These are phyloP conservation scores for Epistrophe grossulariae DNA, from an alignment of 2,888 invertebrate species.

Conservation along the genomic window DNA sequence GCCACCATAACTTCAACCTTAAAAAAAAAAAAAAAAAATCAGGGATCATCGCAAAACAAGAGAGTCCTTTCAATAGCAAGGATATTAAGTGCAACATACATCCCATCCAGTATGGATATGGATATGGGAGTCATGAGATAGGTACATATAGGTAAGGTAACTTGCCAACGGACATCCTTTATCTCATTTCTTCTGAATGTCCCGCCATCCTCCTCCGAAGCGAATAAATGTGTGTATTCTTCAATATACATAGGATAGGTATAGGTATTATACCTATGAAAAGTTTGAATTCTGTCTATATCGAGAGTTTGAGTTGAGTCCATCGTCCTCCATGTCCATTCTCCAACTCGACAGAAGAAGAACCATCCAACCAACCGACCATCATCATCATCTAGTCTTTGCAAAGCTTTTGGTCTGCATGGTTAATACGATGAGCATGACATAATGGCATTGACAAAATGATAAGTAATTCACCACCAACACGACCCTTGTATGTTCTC, in stretches of 20 bases:
- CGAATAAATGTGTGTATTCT: neutral
- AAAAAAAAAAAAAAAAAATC: slow-evolving; percentile 8
- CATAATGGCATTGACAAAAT: slow-evolving; percentile 74
- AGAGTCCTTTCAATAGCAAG: slow-evolving; percentile 49
- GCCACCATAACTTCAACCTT: slow-evolving; percentile 9
- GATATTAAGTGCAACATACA: slow-evolving; percentile 47
- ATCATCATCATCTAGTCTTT: slow-evolving; percentile 3
- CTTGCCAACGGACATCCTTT: slow-evolving; percentile 42
- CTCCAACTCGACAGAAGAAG: neutral
- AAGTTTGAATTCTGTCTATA: slow-evolving; percentile 30
- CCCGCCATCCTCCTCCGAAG: neutral
- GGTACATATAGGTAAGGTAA: slow-evolving; percentile 5
- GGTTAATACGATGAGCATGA: slow-evolving; percentile 63
- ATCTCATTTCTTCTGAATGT: slow-evolving; percentile 32
- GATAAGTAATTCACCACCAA: slow-evolving; percentile 71
- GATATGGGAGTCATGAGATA: slow-evolving; percentile 9
- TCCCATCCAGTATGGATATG: neutral
- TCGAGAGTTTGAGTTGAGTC: neutral
- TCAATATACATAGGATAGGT: slow-evolving; percentile 18
- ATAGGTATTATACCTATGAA: neutral
- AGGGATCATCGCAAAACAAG: slow-evolving; percentile 21
- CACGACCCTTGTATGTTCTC: slow-evolving; percentile 51
- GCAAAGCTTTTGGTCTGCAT: slow-evolving; percentile 38
- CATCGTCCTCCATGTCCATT: slow-evolving; percentile 2
- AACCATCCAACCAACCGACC: slow-evolving; percentile 3